Base-by-base conservation (phyloP, 2,113 vertebrate genomes). In the Melanotaenia duboulayi region DNA sequence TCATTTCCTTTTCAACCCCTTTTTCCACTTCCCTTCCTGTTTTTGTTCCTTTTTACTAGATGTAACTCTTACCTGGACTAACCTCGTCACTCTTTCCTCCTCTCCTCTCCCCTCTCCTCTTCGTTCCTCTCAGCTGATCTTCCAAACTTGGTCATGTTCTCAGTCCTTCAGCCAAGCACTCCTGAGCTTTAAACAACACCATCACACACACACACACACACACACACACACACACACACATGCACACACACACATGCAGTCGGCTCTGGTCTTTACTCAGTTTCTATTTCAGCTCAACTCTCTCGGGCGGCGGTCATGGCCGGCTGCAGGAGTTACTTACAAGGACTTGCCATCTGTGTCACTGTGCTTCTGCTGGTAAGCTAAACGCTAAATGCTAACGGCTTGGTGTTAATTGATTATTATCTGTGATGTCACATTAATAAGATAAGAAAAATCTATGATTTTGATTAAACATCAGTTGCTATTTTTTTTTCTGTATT, bases 121-220 rank as follows among this genome's bases (percentile, higher is more conserved):
- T 24, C 19, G 50, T 44, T 66, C 11, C 54, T 62, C 71, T 64
- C 78, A 80, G 72, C 71, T 81, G 66, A 77, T 75, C 72, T 85
- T 92, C 91, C 92, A 78, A 93, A 93, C 87, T 92, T 92, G 92
- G 91, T 92, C 90, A 92, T 92, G 91, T 90, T 92, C 90, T 89
- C 64, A 62, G 25, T 74, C 69, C 80, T 65, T 66, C 78, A 84
- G 87, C 73, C 80, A 86, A 86, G 88, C 89, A 87, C 74, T 81
- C 66, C 7, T n/a, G 76, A 80, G 71, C 54, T 88, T 90, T 90
- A 91, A 90, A 91, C 85, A 86, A 67, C 82, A 76, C 75, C 71
- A 82, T 86, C 83, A 63, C 70, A 8, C 46, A 13, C 83, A 20
- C 46, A 14, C 61, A 20, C 62, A 37, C 62, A 37, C 84, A 69